These are phyloP conservation scores for Enteromius unitaeniatus DNA, from an alignment of 2,797 vertebrate genomes.

Conservation along the genomic window DNA sequence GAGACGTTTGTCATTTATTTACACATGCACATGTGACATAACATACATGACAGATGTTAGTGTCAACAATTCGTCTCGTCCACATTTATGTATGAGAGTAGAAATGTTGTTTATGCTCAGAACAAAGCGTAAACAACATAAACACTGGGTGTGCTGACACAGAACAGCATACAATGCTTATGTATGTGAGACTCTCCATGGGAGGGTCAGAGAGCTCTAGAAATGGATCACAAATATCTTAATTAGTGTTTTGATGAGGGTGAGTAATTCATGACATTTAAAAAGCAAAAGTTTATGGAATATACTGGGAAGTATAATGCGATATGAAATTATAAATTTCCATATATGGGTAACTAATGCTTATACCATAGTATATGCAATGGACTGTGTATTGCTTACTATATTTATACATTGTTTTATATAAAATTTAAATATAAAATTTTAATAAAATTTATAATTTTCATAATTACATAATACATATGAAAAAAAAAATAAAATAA, in stretches of 20 bases:
- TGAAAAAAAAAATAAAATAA: neutral
- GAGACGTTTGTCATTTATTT: conserved; percentile 51
- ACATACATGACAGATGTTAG: neutral
- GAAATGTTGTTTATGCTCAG: too few species aligned
- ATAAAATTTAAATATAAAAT: too few species aligned
- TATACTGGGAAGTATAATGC: neutral
- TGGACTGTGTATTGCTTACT: neutral
- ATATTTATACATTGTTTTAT: neutral
- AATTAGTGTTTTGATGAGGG: too few species aligned
- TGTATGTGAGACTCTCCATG: too few species aligned
- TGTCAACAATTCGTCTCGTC: neutral
- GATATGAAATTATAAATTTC: neutral
- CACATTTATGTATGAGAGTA: too few species aligned
- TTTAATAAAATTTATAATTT: neutral
- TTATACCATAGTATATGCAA: neutral
- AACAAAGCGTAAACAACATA: too few species aligned
- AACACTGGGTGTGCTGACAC: too few species aligned
- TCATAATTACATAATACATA: neutral
- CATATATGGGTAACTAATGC: neutral
- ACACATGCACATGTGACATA: neutral
- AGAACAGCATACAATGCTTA: too few species aligned
- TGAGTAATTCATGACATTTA: neutral
- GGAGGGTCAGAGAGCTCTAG: too few species aligned
- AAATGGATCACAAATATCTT: too few species aligned
- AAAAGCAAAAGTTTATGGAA: neutral